These are phyloP conservation scores for Paralvinella palmiformis DNA, from an alignment of 1,140 invertebrate species.

Conservation along the genomic window DNA sequence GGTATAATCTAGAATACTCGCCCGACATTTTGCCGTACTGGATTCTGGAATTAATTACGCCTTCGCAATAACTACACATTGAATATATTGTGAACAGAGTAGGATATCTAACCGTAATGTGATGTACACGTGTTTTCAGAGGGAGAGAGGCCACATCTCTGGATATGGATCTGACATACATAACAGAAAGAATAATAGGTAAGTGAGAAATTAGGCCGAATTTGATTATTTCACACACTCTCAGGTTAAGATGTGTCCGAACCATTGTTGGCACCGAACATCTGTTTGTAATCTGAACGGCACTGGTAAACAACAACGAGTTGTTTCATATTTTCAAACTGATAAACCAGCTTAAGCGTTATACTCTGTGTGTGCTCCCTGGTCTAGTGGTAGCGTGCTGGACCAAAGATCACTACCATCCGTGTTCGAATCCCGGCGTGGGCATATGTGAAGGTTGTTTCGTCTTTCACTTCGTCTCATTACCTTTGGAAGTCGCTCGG, in stretches of 20 bases:
- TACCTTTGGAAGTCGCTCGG: too few species aligned
- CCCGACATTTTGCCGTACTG: too few species aligned
- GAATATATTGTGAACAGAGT: too few species aligned
- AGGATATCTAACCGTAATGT: too few species aligned
- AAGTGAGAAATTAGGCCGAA: conserved; percentile 24
- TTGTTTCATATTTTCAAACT: background rate
- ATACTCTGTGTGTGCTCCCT: background rate
- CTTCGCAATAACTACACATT: too few species aligned
- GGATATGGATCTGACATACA: conserved; percentile 71
- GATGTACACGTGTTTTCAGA: background rate
- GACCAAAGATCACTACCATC: too few species aligned
- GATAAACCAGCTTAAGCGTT: background rate
- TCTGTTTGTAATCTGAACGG: background rate
- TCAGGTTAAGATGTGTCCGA: conserved; percentile 11
- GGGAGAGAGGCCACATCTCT: background rate
- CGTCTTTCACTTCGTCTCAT: too few species aligned
- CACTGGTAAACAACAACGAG: background rate
- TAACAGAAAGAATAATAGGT: conserved; percentile 79
- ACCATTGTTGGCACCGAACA: background rate
- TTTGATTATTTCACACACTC: conserved; percentile 12
- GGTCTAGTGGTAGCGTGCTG: too few species aligned
- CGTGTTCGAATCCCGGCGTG: too few species aligned
- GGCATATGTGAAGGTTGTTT: too few species aligned
- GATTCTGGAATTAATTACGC: too few species aligned
- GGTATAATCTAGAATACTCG: too few species aligned